A percentile compares a stretch with the other conserved stretches of the same genome.
phyloP scores from a whole-genome alignment of 92 coral and sea anemone species.

The Parazoanthus darwini region DNA sequence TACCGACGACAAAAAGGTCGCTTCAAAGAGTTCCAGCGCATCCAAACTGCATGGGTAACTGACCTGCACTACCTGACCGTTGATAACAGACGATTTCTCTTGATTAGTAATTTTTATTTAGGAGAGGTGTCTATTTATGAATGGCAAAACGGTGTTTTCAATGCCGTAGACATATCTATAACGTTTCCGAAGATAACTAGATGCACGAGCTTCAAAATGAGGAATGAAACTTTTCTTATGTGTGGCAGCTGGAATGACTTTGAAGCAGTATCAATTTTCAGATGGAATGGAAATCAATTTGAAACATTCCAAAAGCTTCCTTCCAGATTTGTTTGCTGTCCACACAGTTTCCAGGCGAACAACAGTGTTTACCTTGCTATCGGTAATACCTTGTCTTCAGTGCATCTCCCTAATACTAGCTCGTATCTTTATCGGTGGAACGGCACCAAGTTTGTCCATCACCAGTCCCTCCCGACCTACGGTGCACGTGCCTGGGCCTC shows the following conservation, averaged over 20 bases:
- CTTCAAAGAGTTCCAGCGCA: background rate
- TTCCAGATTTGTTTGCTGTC: background rate
- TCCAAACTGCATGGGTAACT: background rate
- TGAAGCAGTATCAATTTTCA: background rate
- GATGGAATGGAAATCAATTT: background rate
- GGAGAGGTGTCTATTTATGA: background rate
- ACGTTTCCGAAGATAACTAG: no score
- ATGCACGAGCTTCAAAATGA: background rate
- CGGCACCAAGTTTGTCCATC: no score
- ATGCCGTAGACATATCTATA: background rate
- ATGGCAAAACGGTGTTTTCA: background rate
- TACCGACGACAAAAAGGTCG: background rate
- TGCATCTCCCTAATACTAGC: no score
- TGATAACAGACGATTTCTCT: background rate
- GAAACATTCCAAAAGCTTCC: background rate
- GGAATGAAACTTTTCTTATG: background rate
- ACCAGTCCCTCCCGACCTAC: no score
- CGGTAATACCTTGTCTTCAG: background rate
- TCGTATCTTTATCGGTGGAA: background rate
- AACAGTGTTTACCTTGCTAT: background rate
- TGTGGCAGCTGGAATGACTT: background rate
- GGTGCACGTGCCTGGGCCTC: background rate
- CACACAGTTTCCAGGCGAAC: slow-evolving; percentile 10
- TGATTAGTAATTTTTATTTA: background rate
- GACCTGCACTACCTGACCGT: background rate